Evolutionary conservation across 2,888 invertebrate genomes (phyloP).

Genomic region (Pasiphila rectangulata): DNA sequence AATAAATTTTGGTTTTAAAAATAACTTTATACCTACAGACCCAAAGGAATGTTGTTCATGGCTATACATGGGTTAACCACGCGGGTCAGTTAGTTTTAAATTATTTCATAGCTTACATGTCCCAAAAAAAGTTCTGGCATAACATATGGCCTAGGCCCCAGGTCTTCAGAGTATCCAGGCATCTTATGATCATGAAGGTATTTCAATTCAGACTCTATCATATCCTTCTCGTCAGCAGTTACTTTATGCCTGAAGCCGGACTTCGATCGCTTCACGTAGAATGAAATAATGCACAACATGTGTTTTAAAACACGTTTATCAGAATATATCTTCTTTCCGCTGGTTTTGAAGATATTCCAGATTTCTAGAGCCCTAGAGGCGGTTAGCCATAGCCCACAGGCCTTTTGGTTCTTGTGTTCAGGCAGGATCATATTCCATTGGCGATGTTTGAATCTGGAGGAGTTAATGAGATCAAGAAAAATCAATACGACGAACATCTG

Average conservation of each 20-base stretch:
- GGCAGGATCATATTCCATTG: constrained; percentile 65
- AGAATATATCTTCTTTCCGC: constrained; percentile 44
- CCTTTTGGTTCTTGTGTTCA: constrained; percentile 52
- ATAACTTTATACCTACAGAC: no score
- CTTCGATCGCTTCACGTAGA: constrained; percentile 39
- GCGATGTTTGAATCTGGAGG: constrained; percentile 57
- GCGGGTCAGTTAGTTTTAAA: no score
- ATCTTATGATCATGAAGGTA: constrained; percentile 44
- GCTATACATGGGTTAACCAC: no score
- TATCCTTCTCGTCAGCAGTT: constrained; percentile 45
- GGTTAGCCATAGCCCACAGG: constrained; percentile 55
- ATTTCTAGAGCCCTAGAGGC: constrained; percentile 57
- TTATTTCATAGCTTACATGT: constrained; percentile 30
- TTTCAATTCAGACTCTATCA: constrained; percentile 48
- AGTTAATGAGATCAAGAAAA: not conserved
- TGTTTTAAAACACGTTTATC: constrained; percentile 50
- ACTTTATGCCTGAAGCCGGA: constrained; percentile 24
- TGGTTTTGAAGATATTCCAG: constrained; percentile 55
- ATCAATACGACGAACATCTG: no score
- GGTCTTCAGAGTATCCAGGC: constrained; percentile 23
- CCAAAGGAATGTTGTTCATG: no score
- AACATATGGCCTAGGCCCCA: constrained; percentile 45
- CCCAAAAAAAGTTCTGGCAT: constrained; percentile 50
- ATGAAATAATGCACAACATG: constrained; percentile 56
- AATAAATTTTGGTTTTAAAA: no score